Evolutionary conservation across 1,140 invertebrate species (phyloP).

Genomic region (Harlomillsia oculata): DNA sequence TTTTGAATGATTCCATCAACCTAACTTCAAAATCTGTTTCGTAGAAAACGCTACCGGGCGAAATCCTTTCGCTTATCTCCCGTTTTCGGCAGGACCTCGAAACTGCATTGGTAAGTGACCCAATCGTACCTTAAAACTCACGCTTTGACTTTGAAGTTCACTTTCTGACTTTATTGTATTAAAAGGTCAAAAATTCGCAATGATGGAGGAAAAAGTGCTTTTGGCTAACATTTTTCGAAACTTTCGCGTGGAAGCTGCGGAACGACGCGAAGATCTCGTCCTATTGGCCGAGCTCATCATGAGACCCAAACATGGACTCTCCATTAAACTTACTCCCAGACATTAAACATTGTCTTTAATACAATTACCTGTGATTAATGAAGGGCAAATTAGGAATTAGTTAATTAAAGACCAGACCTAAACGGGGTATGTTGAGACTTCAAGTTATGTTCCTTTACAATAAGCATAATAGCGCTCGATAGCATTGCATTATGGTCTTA

Average conservation of each 20-base stretch:
- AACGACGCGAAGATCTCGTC: constrained; percentile 59
- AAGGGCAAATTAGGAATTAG: no score
- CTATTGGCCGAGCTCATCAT: constrained; percentile 72
- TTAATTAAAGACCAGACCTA: no score
- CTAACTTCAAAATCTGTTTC: no score
- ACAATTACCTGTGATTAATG: no score
- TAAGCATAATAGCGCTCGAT: no score
- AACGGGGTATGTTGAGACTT: no score
- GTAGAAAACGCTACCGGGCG: constrained; percentile 38
- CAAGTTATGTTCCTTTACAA: no score
- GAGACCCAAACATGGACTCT: constrained; percentile 48
- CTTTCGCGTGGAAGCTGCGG: constrained; percentile 45
- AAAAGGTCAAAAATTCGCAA: constrained; percentile 46
- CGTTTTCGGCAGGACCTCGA: constrained; percentile 44
- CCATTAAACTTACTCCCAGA: constrained; percentile 9
- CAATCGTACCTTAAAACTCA: background rate
- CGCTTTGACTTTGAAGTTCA: background rate
- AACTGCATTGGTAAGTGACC: constrained; percentile 42
- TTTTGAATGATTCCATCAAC: no score
- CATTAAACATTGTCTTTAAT: no score
- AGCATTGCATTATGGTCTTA: no score
- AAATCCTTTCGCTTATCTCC: constrained; percentile 41
- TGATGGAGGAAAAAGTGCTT: constrained; percentile 49
- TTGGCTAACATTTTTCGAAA: constrained; percentile 42
- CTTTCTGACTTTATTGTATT: background rate